Evolutionary conservation across 2,113 vertebrate genomes (phyloP).

Genomic region (Rhodinocichla rosea): DNA sequence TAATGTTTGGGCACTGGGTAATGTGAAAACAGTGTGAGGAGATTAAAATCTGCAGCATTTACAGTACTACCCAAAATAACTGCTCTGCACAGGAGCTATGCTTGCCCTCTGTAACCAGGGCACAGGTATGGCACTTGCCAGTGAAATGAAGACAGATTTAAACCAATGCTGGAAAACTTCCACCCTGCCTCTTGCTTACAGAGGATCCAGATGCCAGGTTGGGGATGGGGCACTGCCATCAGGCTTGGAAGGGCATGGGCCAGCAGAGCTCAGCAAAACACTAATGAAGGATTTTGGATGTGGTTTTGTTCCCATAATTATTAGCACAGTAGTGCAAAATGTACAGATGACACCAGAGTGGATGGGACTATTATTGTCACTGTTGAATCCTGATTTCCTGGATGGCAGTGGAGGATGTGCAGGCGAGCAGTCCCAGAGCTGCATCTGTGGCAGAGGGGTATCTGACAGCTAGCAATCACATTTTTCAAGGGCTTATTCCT

Average conservation of each 20-base stretch:
- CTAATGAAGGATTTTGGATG: not conserved
- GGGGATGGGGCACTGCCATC: not conserved
- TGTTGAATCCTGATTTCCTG: not conserved
- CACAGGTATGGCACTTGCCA: not conserved
- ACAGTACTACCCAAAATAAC: not conserved
- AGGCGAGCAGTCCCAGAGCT: not conserved
- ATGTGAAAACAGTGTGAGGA: not conserved
- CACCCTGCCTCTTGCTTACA: not conserved
- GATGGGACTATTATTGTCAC: not conserved
- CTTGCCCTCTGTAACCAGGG: not conserved
- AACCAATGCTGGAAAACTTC: not conserved
- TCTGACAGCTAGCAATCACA: conserved; percentile 37
- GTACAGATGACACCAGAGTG: not conserved
- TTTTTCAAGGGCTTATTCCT: conserved; percentile 45
- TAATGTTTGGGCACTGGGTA: conserved; percentile 12
- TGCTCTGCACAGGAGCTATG: not conserved
- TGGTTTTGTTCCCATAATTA: not conserved
- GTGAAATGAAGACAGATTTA: not conserved
- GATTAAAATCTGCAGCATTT: not conserved
- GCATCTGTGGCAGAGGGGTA: not conserved
- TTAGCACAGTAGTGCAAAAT: not conserved
- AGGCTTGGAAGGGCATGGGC: not conserved
- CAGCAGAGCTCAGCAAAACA: not conserved
- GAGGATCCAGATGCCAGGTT: not conserved
- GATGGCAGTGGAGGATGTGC: not conserved